Evolutionary conservation across 2,797 vertebrate genomes (phyloP).

Genomic region (Atherinosoma microstoma): DNA sequence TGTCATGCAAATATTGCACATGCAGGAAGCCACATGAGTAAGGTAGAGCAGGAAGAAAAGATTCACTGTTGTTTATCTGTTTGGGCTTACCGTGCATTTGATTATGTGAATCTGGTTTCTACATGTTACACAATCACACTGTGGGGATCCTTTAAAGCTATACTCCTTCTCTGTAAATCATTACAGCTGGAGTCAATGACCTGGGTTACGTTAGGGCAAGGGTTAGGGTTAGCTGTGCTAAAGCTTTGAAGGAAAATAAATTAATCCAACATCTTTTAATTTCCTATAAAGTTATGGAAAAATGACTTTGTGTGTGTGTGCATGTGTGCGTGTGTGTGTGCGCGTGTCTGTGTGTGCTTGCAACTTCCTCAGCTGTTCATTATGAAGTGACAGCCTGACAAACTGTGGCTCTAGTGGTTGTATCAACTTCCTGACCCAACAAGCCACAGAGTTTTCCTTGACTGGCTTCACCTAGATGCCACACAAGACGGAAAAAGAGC

Average conservation of each 20-base stretch:
- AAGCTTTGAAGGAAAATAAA: constrained; percentile 1
- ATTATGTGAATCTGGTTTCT: constrained; percentile 19
- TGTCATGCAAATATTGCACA: constrained; percentile 1
- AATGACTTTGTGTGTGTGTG: constrained; percentile 2
- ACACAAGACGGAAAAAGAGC: constrained; percentile 44
- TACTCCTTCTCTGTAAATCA: neutral
- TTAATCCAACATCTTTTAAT: constrained; percentile 9
- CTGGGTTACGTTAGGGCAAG: neutral
- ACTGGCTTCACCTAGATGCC: constrained; percentile 70
- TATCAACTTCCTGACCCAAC: constrained; percentile 74
- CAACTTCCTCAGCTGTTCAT: constrained; percentile 71
- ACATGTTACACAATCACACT: neutral
- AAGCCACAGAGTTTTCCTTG: constrained; percentile 65
- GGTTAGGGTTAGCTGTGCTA: neutral
- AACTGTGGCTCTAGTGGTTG: constrained; percentile 70
- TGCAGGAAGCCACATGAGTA: constrained; percentile 19
- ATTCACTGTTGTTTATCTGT: constrained; percentile 15
- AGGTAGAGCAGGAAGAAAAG: constrained; percentile 11
- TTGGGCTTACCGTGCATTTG: neutral
- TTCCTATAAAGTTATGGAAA: constrained; percentile 1
- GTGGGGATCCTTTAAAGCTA: neutral
- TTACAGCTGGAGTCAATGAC: neutral
- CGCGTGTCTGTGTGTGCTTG: constrained; percentile 26
- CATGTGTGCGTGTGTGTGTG: constrained; percentile 21
- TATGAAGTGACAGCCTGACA: constrained; percentile 76